Evolutionary conservation across 1,140 invertebrate genomes (phyloP).

Genomic region (Bombus confusus): DNA sequence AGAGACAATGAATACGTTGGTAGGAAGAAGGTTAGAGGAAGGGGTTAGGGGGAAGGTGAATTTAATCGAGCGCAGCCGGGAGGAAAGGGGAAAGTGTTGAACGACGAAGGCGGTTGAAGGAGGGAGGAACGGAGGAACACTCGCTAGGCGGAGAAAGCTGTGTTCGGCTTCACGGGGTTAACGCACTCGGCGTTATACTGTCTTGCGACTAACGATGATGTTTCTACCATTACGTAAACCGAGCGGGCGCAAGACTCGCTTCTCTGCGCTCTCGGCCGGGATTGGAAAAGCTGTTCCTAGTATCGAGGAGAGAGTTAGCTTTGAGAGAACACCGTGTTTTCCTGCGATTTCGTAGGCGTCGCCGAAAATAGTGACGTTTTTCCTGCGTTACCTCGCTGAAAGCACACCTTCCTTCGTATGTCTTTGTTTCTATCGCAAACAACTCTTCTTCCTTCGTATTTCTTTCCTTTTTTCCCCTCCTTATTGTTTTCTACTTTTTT

Average conservation of each 20-base stretch:
- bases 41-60: slow-evolving; percentile 54
- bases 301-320: slow-evolving; percentile 35
- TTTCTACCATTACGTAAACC: slow-evolving; percentile 80
- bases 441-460: background rate
- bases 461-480: background rate
- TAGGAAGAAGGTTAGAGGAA: background rate
- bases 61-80: slow-evolving; percentile 51
- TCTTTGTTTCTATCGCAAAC: too few relatives aligned
- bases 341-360: slow-evolving; percentile 1
- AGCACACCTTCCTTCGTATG: too few relatives aligned
- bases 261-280: slow-evolving; percentile 33
- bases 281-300: slow-evolving; percentile 45
- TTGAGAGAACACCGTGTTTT: background rate
- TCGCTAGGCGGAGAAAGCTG: slow-evolving; percentile 74
- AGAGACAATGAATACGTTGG: background rate
- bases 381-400: too few relatives aligned
- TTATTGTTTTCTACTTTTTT: background rate
- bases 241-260: slow-evolving; percentile 59
- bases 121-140: slow-evolving; percentile 39
- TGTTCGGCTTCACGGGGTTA: slow-evolving; percentile 73
- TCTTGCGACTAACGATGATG: slow-evolving; percentile 78
- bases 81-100: slow-evolving; percentile 52
- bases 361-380: slow-evolving; percentile 20
- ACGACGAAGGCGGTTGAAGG: slow-evolving; percentile 39
- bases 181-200: slow-evolving; percentile 73